Evolutionary conservation across 2,113 vertebrate species (phyloP).

Genomic region (Typhlomys cinereus): DNA sequence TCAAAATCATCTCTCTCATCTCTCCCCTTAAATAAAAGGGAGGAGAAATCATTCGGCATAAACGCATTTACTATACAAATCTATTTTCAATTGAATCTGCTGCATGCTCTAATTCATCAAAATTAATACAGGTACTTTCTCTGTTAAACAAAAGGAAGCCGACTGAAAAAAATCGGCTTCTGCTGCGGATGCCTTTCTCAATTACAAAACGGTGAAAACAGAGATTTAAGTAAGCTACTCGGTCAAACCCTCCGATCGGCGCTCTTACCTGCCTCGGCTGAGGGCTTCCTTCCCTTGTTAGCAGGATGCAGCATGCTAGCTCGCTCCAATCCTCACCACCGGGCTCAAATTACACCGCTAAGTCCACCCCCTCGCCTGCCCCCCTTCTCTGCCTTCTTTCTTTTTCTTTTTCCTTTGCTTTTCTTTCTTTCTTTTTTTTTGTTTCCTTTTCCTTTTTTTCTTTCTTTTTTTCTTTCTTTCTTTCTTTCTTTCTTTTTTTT

Average conservation of each 20-base stretch:
- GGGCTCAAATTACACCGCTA: conserved; percentile 86
- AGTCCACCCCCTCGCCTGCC: conserved; percentile 76
- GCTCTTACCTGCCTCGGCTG: conserved; percentile 96
- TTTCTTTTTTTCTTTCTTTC: background rate
- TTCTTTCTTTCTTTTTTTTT: background rate
- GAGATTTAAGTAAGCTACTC: conserved; percentile 78
- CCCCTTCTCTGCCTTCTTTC: background rate
- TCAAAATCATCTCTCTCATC: conserved; percentile 77
- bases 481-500: background rate
- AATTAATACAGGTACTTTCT: conserved; percentile 84
- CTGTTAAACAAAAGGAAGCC: conserved; percentile 86
- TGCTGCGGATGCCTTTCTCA: conserved; percentile 80
- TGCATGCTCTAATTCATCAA: conserved; percentile 80
- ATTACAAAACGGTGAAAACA: conserved; percentile 78
- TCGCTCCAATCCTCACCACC: conserved; percentile 86
- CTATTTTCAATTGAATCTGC: conserved; percentile 83
- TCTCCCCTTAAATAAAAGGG: conserved; percentile 71
- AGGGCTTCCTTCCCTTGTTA: conserved; percentile 96
- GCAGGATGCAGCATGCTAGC: conserved; percentile 96
- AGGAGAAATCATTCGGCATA: conserved; percentile 62
- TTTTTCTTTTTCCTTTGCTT: background rate
- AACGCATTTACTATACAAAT: conserved; percentile 77
- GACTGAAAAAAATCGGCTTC: conserved; percentile 78
- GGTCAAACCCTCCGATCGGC: conserved; percentile 75
- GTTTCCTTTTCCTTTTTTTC: background rate